Base-by-base conservation (phyloP, 2,888 invertebrate genomes). In the Tetragonula carbonaria region DNA sequence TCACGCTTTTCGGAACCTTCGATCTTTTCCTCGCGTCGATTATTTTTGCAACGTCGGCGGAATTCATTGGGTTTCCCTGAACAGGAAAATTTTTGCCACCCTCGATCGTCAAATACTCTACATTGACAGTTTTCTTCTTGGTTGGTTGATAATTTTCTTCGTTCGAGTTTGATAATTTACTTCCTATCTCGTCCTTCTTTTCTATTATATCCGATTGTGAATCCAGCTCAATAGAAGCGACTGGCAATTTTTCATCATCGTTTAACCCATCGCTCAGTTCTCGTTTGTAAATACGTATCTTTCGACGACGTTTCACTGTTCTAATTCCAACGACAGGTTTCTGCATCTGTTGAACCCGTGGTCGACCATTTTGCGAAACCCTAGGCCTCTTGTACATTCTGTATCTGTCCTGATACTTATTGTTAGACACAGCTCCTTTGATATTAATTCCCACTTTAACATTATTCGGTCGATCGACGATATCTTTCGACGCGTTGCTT, bases 251-350 rank as follows among this genome's bases (percentile, higher is more conserved):
- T 13, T 51, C 59, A 21, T 86, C 59, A 16, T 28, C 28, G 28
- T 65, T 65, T 0, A n/a, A 53, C 3, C 53, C 57, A 8, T 77
- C 38, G 3, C 8, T 50, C 33, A 63, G 18, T 18, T 80, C 84
- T 28, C 89, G 63, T 33, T 88, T 89, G 3, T 78, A 80, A 57
- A 88, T 73, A 14, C 80, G 80, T 71, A 89, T 65, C 5, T 80
- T 81, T 23, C 78, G 85, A 18, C 81, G 84, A 62, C 66, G 84
- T 50, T 67, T 80, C 11, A 76, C 70, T 0, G 80, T 76, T 23
- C 82, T 74, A 11, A 74, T 18, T 0, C 67, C n/a, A 16, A 18
- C 65, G 8, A 74, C 16, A 21, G 76, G 55, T 59, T 23, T 74
- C 55, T 66, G 76, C 6, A 51, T 33, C 6, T 53, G 14, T 0